These are phyloP conservation scores for Raja brachyura DNA, from an alignment of 2,113 vertebrate genomes.

Conservation along the genomic window DNA sequence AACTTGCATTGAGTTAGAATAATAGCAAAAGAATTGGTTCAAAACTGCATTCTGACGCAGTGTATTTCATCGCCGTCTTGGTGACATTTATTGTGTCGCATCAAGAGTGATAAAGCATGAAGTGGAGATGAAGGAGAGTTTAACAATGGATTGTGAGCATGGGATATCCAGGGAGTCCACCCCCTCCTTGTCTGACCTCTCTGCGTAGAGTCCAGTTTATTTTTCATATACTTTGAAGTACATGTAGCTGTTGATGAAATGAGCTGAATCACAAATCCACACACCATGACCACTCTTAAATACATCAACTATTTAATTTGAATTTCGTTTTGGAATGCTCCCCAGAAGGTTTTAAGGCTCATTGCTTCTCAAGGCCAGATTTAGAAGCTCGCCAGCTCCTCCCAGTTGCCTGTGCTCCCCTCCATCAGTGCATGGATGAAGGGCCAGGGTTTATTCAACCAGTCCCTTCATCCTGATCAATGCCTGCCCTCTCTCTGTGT, in stretches of 20 bases:
- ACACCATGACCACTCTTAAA: neutral
- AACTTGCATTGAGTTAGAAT: neutral
- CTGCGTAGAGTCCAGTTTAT: neutral
- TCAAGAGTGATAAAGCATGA: neutral
- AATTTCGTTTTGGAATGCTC: constrained; percentile 6
- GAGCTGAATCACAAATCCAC: neutral
- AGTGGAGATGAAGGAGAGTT: neutral
- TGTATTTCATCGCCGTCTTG: neutral
- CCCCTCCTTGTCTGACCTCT: neutral
- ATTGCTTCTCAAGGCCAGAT: neutral
- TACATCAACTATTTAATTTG: neutral
- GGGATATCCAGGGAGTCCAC: neutral
- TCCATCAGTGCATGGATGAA: too few species aligned
- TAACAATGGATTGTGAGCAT: neutral
- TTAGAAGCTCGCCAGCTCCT: neutral
- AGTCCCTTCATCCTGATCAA: too few species aligned
- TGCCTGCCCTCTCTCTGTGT: too few species aligned
- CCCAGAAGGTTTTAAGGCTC: neutral
- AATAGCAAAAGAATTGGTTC: neutral
- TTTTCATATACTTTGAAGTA: neutral
- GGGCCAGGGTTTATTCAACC: too few species aligned
- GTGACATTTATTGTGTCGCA: neutral
- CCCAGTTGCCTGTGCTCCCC: neutral
- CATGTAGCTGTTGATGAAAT: neutral
- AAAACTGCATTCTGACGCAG: neutral